A percentile compares a stretch with the other conserved stretches of the same genome.
phyloP scores from a whole-genome alignment of 2,888 invertebrate genomes.

The Agelastica alni region DNA sequence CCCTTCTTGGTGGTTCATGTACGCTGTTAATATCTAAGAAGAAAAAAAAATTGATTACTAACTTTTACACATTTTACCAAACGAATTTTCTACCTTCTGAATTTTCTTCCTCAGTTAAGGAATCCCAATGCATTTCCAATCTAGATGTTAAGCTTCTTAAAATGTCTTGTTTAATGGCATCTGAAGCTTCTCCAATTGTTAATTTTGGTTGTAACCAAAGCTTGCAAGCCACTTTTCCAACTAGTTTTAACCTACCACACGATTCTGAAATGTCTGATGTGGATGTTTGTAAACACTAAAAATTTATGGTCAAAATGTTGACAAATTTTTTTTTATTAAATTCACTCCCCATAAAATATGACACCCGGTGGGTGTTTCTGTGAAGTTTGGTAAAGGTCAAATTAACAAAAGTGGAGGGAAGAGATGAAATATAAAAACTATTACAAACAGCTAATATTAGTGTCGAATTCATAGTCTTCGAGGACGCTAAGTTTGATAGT shows the following conservation, averaged over 20 bases:
- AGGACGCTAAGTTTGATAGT: too few species aligned
- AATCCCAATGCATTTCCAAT: conserved; percentile 92
- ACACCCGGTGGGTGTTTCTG: too few species aligned
- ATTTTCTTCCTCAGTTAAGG: conserved; percentile 81
- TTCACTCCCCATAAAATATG: too few species aligned
- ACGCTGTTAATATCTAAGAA: conserved; percentile 73
- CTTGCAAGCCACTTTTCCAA: conserved; percentile 73
- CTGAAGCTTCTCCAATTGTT: conserved; percentile 71
- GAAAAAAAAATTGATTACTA: not conserved
- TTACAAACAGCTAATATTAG: too few species aligned
- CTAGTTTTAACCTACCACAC: conserved; percentile 70
- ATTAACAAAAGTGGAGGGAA: too few species aligned
- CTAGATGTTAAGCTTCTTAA: conserved; percentile 82
- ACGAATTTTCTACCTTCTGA: conserved; percentile 73
- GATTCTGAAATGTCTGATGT: conserved; percentile 57
- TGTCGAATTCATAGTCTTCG: too few species aligned
- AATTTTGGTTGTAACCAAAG: conserved; percentile 81
- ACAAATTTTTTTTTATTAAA: too few species aligned
- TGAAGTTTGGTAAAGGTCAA: too few species aligned
- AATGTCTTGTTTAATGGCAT: conserved; percentile 80
- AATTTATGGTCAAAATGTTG: too few species aligned
- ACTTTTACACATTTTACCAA: conserved; percentile 17
- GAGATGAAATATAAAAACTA: too few species aligned
- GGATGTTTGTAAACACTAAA: conserved; percentile 9
- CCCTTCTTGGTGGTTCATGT: conserved; percentile 87